phyloP scores from a whole-genome alignment of 2,113 vertebrate genomes.

The Meriones unguiculatus region DNA sequence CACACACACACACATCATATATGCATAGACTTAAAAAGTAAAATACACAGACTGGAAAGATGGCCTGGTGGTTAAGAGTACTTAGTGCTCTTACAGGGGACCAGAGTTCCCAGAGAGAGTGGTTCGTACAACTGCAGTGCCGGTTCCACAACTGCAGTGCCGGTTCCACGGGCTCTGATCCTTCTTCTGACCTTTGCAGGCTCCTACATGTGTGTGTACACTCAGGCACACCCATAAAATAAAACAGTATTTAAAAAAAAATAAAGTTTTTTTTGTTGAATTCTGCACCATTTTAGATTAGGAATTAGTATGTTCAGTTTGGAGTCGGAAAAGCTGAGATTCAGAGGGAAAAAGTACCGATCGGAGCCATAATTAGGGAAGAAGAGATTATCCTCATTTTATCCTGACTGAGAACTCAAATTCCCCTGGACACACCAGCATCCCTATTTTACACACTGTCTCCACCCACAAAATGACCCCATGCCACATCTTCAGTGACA shows the following conservation, averaged over 20 bases:
- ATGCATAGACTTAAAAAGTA: too few relatives aligned
- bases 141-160: neutral
- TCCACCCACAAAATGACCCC: neutral
- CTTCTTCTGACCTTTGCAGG: neutral
- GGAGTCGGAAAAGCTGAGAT: slow-evolving; percentile 9
- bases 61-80: neutral
- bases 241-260: neutral
- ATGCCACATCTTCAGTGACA: neutral
- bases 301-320: neutral
- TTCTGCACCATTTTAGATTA: neutral
- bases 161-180: neutral
- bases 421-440: neutral
- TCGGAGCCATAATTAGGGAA: neutral
- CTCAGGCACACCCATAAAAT: neutral
- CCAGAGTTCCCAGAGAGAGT: too few relatives aligned
- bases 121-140: neutral
- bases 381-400: too few relatives aligned
- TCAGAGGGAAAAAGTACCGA: neutral
- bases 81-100: neutral
- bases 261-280: neutral
- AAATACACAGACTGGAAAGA: too few relatives aligned
- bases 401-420: neutral
- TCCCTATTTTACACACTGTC: neutral
- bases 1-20: neutral
- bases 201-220: neutral